phyloP scores from a whole-genome alignment of 23 tunicate species.

The Aplidium turbinatum region DNA sequence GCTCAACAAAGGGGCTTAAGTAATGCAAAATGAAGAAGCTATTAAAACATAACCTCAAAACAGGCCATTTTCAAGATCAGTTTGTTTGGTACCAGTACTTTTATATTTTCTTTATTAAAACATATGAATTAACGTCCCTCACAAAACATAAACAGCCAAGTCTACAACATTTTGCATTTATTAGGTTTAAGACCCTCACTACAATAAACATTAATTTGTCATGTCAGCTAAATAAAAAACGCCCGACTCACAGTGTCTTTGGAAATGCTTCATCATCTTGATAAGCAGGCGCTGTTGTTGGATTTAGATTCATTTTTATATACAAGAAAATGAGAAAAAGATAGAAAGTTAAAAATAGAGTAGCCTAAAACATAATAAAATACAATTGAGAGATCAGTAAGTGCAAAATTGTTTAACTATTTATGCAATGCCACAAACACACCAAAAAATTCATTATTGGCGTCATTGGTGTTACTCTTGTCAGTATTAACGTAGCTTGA shows the following conservation, averaged over 20 bases:
- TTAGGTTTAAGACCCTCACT: no score
- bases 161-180: background rate
- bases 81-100: no score
- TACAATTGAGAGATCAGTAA: no score
- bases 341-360: background rate
- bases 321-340: background rate
- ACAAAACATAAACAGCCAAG: background rate
- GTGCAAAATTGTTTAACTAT: no score
- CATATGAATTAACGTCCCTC: background rate
- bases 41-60: background rate
- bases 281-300: conserved; percentile 1
- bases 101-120: no score
- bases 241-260: conserved; percentile 60
- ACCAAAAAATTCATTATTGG: no score
- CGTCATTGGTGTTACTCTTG: no score
- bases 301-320: conserved; percentile 23
- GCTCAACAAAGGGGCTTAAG: background rate
- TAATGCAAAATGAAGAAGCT: background rate
- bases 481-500: no score
- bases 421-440: no score
- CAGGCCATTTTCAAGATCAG: no score
- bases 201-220: background rate
- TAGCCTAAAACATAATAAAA: no score
- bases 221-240: background rate
- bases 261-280: conserved; percentile 74